These are phyloP conservation scores for Brienomyrus brachyistius DNA, from an alignment of 2,113 vertebrate species.

Conservation along the genomic window DNA sequence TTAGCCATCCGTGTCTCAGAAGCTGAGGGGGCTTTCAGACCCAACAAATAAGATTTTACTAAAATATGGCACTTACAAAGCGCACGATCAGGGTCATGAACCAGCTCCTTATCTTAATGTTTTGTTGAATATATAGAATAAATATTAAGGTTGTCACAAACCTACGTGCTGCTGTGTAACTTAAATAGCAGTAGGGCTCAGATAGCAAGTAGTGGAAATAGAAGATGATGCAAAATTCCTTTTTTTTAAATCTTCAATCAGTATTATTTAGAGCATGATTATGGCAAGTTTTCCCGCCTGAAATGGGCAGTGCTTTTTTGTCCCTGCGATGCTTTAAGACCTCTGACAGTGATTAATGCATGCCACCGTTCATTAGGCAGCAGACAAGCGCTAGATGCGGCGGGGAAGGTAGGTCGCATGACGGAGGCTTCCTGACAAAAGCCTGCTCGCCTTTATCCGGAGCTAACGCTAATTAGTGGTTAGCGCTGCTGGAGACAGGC, in stretches of 20 bases:
- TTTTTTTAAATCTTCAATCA: constrained; percentile 44
- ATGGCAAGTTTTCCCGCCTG: neutral
- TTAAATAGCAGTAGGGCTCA: neutral
- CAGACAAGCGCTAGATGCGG: neutral
- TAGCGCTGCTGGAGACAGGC: neutral
- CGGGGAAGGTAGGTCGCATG: neutral
- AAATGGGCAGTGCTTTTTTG: neutral
- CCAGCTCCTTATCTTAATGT: neutral
- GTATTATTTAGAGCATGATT: constrained; percentile 47
- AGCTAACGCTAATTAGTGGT: neutral
- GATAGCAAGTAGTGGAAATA: neutral
- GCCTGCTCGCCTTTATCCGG: neutral
- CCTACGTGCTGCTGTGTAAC: neutral
- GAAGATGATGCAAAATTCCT: constrained; percentile 13
- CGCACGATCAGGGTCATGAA: neutral
- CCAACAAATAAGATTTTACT: neutral
- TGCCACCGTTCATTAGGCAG: neutral
- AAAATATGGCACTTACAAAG: neutral
- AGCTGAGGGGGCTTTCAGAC: neutral
- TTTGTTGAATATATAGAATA: neutral
- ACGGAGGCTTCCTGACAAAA: neutral
- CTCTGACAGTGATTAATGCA: neutral
- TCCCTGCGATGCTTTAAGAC: neutral
- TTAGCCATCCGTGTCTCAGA: neutral
- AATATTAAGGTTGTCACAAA: neutral